phyloP scores from a whole-genome alignment of 2,797 vertebrate species.

The Echiichthys vipera region DNA sequence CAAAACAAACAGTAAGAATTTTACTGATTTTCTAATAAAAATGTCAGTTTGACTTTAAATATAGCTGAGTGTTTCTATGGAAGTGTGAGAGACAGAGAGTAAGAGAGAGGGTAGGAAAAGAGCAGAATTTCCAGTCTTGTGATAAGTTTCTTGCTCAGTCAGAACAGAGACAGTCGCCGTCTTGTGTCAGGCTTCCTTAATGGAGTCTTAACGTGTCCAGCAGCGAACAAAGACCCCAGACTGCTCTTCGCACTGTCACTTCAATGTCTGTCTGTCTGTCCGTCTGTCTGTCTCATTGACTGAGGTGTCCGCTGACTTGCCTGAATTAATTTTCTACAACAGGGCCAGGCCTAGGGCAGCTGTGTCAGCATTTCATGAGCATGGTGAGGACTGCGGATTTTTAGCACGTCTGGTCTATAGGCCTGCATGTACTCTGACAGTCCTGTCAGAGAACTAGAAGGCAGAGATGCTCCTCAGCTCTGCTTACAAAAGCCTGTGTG shows the following conservation, averaged over 20 bases:
- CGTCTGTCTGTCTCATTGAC: constrained; percentile 72
- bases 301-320: constrained; percentile 82
- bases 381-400: constrained; percentile 66
- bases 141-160: constrained; percentile 75
- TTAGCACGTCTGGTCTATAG: constrained; percentile 70
- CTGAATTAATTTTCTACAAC: constrained; percentile 83
- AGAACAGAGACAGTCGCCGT: constrained; percentile 73
- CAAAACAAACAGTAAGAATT: background rate
- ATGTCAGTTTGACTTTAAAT: background rate
- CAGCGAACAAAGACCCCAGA: constrained; percentile 81
- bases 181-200: constrained; percentile 77
- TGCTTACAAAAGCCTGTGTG: constrained; percentile 66
- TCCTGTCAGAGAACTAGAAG: constrained; percentile 71
- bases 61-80: background rate
- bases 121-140: constrained; percentile 49
- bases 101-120: constrained; percentile 7
- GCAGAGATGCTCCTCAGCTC: constrained; percentile 64
- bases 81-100: constrained; percentile 24
- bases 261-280: too few species aligned
- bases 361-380: constrained; percentile 82
- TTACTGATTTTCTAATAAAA: background rate
- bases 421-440: constrained; percentile 63
- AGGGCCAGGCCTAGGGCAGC: constrained; percentile 81
- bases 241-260: constrained; percentile 72
- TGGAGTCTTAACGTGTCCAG: constrained; percentile 82